phyloP scores from a whole-genome alignment of 2,888 invertebrate genomes.

The Amphiduros pacificus region DNA sequence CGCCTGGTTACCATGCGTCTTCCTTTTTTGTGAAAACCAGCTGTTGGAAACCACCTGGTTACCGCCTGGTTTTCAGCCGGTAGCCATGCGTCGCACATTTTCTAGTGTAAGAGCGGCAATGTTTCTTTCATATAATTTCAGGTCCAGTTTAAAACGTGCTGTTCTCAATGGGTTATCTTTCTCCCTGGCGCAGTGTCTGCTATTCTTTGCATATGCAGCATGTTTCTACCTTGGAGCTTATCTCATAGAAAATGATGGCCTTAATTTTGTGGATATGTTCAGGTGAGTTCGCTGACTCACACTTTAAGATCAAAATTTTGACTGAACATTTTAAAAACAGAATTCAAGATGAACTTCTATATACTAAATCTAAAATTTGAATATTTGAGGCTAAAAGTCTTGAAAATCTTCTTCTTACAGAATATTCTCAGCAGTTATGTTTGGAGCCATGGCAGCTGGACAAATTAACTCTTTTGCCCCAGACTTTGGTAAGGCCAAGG shows the following conservation, averaged over 20 bases:
- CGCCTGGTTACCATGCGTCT: too few species aligned
- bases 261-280: constrained; percentile 53
- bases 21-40: too few species aligned
- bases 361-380: too few species aligned
- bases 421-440: constrained; percentile 46
- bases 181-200: constrained; percentile 62
- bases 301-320: too few species aligned
- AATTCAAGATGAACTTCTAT: too few species aligned
- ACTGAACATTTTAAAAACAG: too few species aligned
- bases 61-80: too few species aligned
- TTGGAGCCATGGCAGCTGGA: constrained; percentile 48
- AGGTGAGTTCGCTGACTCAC: constrained; percentile 51
- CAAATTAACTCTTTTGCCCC: constrained; percentile 39
- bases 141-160: constrained; percentile 30
- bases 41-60: too few species aligned
- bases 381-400: too few species aligned
- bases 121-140: background rate
- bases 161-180: constrained; percentile 46
- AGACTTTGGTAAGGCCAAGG: constrained; percentile 48
- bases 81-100: too few species aligned
- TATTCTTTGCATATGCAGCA: constrained; percentile 66
- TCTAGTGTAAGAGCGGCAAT: too few species aligned
- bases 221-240: constrained; percentile 65
- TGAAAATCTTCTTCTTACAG: constrained; percentile 38
- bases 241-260: constrained; percentile 61